Evolutionary conservation across 35 echinoderm and acorn worm species (phyloP).

Genomic region (Patiria miniata): DNA sequence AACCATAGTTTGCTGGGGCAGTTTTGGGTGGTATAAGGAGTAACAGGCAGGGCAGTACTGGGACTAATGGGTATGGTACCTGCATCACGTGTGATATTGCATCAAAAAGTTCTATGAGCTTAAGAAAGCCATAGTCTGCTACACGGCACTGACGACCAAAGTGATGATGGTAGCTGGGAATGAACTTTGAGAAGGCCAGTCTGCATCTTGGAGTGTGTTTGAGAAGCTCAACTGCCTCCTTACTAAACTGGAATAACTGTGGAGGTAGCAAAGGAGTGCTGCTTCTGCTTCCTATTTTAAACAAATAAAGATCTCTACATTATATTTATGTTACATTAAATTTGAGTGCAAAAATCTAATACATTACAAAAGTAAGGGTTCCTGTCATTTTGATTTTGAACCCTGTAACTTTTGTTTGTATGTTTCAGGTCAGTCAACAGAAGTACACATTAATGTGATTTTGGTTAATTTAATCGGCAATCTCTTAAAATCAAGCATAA

Average conservation of each 20-base stretch:
- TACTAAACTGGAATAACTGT: constrained; percentile 89
- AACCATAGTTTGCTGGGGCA: too few species aligned
- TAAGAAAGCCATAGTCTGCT: constrained; percentile 93
- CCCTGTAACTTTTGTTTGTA: too few species aligned
- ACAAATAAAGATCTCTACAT: not conserved
- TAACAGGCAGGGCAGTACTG: too few species aligned
- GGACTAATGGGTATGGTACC: too few species aligned
- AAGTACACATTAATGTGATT: too few species aligned
- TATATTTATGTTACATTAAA: not conserved
- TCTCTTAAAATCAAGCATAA: too few species aligned
- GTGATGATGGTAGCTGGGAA: constrained; percentile 94
- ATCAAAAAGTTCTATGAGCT: constrained; percentile 91
- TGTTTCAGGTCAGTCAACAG: too few species aligned
- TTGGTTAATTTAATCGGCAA: too few species aligned
- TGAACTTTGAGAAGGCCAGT: constrained; percentile 80
- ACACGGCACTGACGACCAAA: constrained; percentile 91
- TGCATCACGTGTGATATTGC: constrained; percentile 87
- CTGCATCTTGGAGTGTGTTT: constrained; percentile 77
- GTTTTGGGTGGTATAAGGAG: too few species aligned
- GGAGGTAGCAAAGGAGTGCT: constrained; percentile 72
- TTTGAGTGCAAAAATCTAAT: not conserved
- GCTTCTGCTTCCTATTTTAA: constrained; percentile 33
- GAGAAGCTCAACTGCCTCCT: constrained; percentile 89
- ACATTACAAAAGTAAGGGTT: not conserved
- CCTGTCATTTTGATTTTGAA: not conserved